Evolutionary conservation across 2,888 invertebrate species (phyloP).

Genomic region (Drosophila anomelani): DNA sequence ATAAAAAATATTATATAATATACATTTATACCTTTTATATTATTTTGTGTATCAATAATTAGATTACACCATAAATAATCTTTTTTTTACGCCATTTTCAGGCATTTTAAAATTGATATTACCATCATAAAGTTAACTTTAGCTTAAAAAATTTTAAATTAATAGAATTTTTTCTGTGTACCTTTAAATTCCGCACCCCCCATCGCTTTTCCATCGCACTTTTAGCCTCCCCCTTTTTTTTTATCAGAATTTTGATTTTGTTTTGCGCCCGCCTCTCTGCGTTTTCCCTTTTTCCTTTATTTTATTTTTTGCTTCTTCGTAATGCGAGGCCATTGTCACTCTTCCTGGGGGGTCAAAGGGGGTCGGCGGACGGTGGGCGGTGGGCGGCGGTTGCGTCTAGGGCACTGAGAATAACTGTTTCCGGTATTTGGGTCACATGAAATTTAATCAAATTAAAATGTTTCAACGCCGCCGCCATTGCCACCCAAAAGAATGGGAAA

Average conservation of each 20-base stretch:
- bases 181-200: slow-evolving; percentile 6
- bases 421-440: slow-evolving; percentile 81
- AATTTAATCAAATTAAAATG: slow-evolving; percentile 82
- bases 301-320: slow-evolving; percentile 22
- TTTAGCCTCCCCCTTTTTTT: slow-evolving; percentile 22
- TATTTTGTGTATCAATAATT: too few relatives aligned
- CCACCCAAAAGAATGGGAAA: slow-evolving; percentile 8
- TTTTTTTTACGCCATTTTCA: neutral
- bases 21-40: neutral
- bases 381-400: slow-evolving; percentile 55
- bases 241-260: slow-evolving; percentile 50
- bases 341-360: slow-evolving; percentile 58
- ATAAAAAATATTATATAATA: neutral
- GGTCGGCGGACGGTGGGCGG: slow-evolving; percentile 34
- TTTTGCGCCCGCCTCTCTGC: slow-evolving; percentile 41
- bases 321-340: slow-evolving; percentile 78
- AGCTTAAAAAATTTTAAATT: too few relatives aligned
- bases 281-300: slow-evolving; percentile 19
- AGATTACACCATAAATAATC: neutral
- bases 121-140: neutral
- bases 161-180: neutral
- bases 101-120: neutral
- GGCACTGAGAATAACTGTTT: slow-evolving; percentile 78
- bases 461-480: slow-evolving; percentile 42
- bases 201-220: slow-evolving; percentile 17